phyloP scores from a whole-genome alignment of 2,113 vertebrate genomes.

The Naja naja region DNA sequence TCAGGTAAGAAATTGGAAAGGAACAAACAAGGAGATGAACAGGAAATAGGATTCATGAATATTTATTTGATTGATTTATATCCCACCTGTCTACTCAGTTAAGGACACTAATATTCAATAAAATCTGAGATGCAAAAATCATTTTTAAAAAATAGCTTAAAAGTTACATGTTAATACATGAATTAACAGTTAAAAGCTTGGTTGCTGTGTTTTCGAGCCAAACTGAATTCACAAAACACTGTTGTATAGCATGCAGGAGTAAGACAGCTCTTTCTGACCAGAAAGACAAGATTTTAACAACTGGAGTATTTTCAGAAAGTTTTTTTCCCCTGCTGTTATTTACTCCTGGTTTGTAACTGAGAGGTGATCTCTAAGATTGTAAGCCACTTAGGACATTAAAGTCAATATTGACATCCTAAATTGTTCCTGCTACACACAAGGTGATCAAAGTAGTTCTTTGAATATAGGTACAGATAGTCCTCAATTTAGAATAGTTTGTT shows the following conservation, averaged over 20 bases:
- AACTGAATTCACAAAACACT: neutral
- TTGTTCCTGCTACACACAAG: neutral
- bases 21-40: neutral
- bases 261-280: neutral
- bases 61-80: neutral
- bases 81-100: neutral
- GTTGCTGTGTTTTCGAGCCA: neutral
- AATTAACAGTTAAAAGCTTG: neutral
- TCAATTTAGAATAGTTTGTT: too few species aligned
- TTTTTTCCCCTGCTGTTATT: neutral
- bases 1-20: neutral
- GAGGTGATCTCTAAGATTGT: neutral
- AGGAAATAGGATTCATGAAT: neutral
- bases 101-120: neutral
- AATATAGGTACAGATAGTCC: neutral
- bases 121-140: neutral
- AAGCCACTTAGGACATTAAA: neutral
- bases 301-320: neutral
- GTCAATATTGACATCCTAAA: neutral
- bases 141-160: neutral
- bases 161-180: neutral
- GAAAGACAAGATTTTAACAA: neutral
- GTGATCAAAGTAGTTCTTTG: neutral
- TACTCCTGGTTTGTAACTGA: neutral
- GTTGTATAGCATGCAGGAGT: neutral